Percentiles rank a stretch among this genome's conserved stretches.
These are phyloP conservation scores for Chalcis sispes DNA, from an alignment of 2,888 invertebrate genomes.

Conservation along the genomic window DNA sequence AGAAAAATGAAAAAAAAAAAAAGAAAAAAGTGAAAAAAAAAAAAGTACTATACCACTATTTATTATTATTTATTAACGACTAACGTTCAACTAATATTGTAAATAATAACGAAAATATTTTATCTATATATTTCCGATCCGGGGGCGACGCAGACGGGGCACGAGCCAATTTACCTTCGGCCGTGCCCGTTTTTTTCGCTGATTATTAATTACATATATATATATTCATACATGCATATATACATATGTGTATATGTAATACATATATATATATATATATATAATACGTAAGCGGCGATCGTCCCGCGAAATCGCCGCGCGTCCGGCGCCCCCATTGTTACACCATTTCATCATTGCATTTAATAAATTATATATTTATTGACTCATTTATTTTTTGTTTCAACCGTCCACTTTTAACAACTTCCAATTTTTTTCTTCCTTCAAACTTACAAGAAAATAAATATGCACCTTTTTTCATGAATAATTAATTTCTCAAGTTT, in stretches of 20 bases:
- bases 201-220: conserved; percentile 53
- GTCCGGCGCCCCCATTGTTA: conserved; percentile 72
- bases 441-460: background rate
- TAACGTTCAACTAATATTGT: conserved; percentile 76
- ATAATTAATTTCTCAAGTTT: background rate
- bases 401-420: conserved; percentile 4
- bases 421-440: background rate
- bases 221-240: conserved; percentile 32
- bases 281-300: conserved; percentile 57
- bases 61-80: conserved; percentile 73
- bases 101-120: conserved; percentile 76
- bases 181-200: conserved; percentile 60
- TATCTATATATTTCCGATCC: conserved; percentile 76
- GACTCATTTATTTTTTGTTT: conserved; percentile 65
- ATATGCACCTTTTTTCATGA: background rate
- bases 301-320: conserved; percentile 60
- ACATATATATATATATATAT: conserved; percentile 39
- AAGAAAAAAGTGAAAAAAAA: conserved; percentile 61
- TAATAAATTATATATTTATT: conserved; percentile 77
- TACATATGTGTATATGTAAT: too few relatives aligned
- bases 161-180: conserved; percentile 63
- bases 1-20: conserved; percentile 46
- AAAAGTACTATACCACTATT: conserved; percentile 74
- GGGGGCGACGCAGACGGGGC: conserved; percentile 64
- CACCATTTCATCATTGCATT: conserved; percentile 77